phyloP scores from a whole-genome alignment of 2,888 invertebrate species.

The Zaprionus obscuricornis region DNA sequence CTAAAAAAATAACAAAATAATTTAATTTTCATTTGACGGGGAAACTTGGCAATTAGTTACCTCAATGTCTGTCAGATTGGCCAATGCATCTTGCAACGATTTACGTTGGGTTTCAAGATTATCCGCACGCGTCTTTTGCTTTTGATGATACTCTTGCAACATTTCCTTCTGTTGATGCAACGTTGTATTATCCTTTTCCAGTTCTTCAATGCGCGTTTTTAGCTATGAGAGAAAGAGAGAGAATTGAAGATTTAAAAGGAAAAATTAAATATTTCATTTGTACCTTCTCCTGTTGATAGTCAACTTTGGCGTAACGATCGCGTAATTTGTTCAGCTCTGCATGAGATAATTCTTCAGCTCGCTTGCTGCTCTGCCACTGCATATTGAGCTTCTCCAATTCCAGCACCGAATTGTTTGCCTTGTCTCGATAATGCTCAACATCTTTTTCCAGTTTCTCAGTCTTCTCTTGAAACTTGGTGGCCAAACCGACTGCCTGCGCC shows the following conservation, averaged over 20 bases:
- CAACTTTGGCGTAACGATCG: conserved; percentile 82
- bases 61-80: conserved; percentile 85
- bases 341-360: conserved; percentile 81
- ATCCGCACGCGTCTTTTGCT: conserved; percentile 84
- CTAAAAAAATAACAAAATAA: conserved; percentile 69
- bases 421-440: conserved; percentile 61
- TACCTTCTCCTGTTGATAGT: conserved; percentile 85
- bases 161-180: conserved; percentile 84
- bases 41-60: conserved; percentile 80
- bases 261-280: neutral
- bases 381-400: conserved; percentile 83
- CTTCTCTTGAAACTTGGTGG: conserved; percentile 88
- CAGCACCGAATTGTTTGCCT: conserved; percentile 43
- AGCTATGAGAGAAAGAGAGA: conserved; percentile 49
- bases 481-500: conserved; percentile 88
- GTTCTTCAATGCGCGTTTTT: conserved; percentile 85
- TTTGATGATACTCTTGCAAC: conserved; percentile 84
- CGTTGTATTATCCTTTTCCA: conserved; percentile 86
- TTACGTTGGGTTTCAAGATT: conserved; percentile 85
- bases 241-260: neutral
- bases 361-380: conserved; percentile 73
- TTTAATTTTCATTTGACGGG: neutral
- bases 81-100: conserved; percentile 84
- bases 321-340: conserved; percentile 82
- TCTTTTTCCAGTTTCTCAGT: conserved; percentile 85